Base-by-base conservation (phyloP, 2,797 vertebrate genomes). In the Notolepis coatsorum region DNA sequence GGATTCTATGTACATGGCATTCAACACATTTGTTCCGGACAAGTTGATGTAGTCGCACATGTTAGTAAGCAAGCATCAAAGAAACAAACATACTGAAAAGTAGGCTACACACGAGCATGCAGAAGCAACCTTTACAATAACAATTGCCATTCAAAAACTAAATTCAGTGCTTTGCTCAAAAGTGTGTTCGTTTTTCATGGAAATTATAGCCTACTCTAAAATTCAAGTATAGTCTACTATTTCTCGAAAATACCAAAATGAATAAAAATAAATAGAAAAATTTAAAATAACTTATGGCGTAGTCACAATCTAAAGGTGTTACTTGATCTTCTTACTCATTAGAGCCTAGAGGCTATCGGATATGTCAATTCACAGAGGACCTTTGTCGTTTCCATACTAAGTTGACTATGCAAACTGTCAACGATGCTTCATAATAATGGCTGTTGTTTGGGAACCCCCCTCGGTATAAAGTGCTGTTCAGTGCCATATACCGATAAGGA, bases 391-490 rank as follows among this genome's bases (percentile, higher is more conserved):
- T 6, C n/a, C 5, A 12, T 52, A 23, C 50, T 52, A 33, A 35
- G 37, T 24, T 33, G 7, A 27, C 12, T 6, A 20, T 50, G 9
- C 3, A 27, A 49, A n/a, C 4, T 21, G 7, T 28, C 25, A 55
- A 15, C 13, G n/a, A n/a, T n/a, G n/a, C n/a, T n/a, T n/a, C n/a
- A n/a, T n/a, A n/a, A 12, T 28, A 8, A 15, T 13, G 37, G 37
- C n/a, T 33, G 24, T 27, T n/a, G 8, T 81, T 77, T 72, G 57
- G 83, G 75, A 72, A 71, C 71, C 68, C n/a, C 72, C 70, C 82
- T 84, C 68, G 61, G 79, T 61, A 49, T 89, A 89, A 89, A 91
- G 89, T 90, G 88, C 89, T 80, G 71, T 68, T 73, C 72, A 76
- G 84, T 87, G 85, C 65, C 74, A 67, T 53, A 77, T 79, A 77